Evolutionary conservation across 2,113 vertebrate genomes (phyloP), one percentile per base, ranked within the genome.

Genomic region (Benitochromis conjunctus): DNA sequence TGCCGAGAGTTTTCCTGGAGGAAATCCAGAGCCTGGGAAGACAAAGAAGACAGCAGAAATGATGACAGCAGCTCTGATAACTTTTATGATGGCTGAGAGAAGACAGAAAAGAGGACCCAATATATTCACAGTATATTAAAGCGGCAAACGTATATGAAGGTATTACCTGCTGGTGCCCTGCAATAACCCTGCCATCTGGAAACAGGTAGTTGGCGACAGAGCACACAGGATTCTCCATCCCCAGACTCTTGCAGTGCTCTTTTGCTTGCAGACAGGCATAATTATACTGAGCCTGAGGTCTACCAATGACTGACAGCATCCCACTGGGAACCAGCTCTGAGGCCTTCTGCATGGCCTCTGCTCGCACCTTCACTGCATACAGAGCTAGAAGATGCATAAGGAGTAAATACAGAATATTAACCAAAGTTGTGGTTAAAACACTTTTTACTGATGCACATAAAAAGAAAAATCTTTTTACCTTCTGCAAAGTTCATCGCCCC

Each of bases 311-410:
- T 0, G 98, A 98, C 21, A 99, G 80, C 99, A 99, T 99, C 38
- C 98, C 98, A 1, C 98, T 97, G 36, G 96, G 95, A 9, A 95
- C 93, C 1, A 95, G 94, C 10, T 98, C 97, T 0, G 99, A 97
- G 0, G 98, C 98, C 71, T 91, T 93, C 91, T 99, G 98, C 99
- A 99, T 99, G 90, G 97, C 97, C 88, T 99, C 98, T 0, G 98
- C 98, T 0, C 98, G 97, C 57, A 97, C 95, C 46, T 98, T 99
- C 90, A 99, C 98, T 0, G 95, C 98, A 7, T 97, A 97, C 79
- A 99, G 92, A 26, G 97, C 99, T 99, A 1, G 6, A 77, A 57
- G 19, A 51, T 31, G 54, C 43, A 82, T n/a, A 18, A 18, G 1
- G 2, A 16, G 12, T 16, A 6, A 21, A 53, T 19, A 18, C 1